A percentile compares a stretch with the other conserved stretches of the same genome.
phyloP scores from a whole-genome alignment of 2,888 invertebrate species.

The Ditula angustiorana region DNA sequence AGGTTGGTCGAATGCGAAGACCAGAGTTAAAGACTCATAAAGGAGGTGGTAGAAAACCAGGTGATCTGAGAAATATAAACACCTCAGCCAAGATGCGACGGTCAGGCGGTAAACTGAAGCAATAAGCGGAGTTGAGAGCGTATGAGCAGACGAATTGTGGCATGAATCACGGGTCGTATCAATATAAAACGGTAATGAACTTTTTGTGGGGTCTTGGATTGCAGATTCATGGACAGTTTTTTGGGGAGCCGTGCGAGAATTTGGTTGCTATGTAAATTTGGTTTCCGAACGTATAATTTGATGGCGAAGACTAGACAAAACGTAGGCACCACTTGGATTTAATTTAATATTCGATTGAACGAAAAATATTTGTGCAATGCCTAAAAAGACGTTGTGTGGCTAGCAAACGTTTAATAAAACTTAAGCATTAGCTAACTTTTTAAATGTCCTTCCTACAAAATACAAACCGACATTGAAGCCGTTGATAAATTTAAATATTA shows the following conservation, averaged over 20 bases:
- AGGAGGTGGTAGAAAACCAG: conserved; percentile 67
- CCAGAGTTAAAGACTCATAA: conserved; percentile 74
- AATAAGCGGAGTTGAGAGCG: conserved; percentile 41
- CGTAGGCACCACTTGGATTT: no score
- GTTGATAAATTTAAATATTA: neutral
- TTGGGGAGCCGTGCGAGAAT: neutral
- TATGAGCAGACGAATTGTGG: neutral
- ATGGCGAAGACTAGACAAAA: neutral
- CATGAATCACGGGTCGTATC: conserved; percentile 26
- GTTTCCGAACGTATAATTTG: neutral
- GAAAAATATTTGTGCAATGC: no score
- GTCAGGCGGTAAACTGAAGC: conserved; percentile 53
- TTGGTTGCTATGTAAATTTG: neutral
- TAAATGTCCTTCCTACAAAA: no score
- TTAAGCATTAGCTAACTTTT: no score
- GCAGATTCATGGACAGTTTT: neutral
- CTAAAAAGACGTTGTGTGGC: no score
- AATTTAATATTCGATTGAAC: no score
- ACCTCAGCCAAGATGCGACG: conserved; percentile 52
- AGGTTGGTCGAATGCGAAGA: conserved; percentile 77
- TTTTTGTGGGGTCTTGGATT: conserved; percentile 7
- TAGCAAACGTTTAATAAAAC: no score
- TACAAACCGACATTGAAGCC: neutral
- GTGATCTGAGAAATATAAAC: conserved; percentile 55
- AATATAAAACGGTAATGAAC: conserved; percentile 22